A percentile compares a stretch with the other conserved stretches of the same genome.
Conservation (phyloP, 2,113 vertebrate genomes). For the Eudyptes chrysolophus region DNA sequence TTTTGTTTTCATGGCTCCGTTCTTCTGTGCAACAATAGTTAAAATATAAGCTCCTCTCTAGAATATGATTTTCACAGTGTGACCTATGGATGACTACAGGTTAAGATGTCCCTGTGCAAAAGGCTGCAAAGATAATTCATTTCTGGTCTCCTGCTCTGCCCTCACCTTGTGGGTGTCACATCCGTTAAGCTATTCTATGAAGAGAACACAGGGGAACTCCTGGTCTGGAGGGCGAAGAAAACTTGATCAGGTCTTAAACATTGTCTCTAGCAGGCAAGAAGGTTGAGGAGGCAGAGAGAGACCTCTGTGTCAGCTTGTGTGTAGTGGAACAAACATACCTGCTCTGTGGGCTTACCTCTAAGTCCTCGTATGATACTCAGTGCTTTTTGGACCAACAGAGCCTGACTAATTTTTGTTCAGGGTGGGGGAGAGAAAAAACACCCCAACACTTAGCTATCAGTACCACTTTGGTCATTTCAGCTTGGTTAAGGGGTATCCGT, state of each 20-base stretch:
- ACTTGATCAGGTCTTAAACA: not conserved
- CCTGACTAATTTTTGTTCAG: not conserved
- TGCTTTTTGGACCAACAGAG: not conserved
- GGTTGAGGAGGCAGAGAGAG: not conserved
- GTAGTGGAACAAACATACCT: not conserved
- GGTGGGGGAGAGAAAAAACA: not conserved
- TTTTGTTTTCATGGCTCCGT: not conserved
- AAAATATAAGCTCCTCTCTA: not conserved
- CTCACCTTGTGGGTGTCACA: no score
- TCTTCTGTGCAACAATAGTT: not conserved
- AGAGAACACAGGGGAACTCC: not conserved
- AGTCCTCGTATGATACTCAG: no score
- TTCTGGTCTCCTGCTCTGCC: not conserved
- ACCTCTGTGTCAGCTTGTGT: not conserved
- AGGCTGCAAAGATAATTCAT: not conserved
- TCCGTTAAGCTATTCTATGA: not conserved
- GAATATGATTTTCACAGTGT: not conserved
- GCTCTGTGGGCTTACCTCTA: not conserved
- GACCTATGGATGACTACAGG: not conserved
- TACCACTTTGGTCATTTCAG: not conserved
- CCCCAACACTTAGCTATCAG: not conserved
- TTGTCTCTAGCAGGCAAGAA: not conserved
- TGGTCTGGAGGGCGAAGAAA: not conserved
- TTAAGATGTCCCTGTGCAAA: not conserved
- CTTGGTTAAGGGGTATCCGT: not conserved